These are phyloP conservation scores for Neogobius melanostomus DNA, from an alignment of 2,113 vertebrate species.

Conservation along the genomic window DNA sequence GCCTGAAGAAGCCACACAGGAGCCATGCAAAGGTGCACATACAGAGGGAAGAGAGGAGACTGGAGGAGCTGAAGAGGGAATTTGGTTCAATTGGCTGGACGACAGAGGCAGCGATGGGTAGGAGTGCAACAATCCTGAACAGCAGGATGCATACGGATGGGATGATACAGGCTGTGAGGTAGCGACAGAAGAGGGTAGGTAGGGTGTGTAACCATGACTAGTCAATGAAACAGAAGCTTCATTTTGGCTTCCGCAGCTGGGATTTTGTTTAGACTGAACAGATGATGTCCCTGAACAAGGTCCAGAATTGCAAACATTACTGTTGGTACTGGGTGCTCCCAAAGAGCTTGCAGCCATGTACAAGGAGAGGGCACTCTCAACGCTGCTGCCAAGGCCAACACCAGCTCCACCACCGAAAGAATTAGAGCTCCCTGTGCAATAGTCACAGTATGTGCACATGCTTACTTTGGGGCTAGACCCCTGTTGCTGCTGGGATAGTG, in stretches of 20 bases:
- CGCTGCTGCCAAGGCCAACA: constrained; percentile 56
- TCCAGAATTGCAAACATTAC: constrained; percentile 23
- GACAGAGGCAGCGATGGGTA: constrained; percentile 65
- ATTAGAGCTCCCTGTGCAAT: constrained; percentile 66
- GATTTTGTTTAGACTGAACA: constrained; percentile 44
- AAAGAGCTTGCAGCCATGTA: constrained; percentile 75
- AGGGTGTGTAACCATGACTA: constrained; percentile 50
- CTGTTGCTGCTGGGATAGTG: constrained; percentile 73
- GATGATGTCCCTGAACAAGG: constrained; percentile 82
- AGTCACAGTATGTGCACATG: constrained; percentile 84
- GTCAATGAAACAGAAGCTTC: constrained; percentile 31
- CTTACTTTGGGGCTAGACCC: constrained; percentile 89
- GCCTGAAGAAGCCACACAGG: constrained; percentile 76
- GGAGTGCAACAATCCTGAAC: constrained; percentile 79
- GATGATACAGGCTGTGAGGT: constrained; percentile 71
- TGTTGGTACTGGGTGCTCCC: constrained; percentile 78
- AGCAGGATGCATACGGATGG: constrained; percentile 81
- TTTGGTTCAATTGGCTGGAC: constrained; percentile 51
- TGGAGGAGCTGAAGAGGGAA: constrained; percentile 44
- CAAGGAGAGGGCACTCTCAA: constrained; percentile 71
- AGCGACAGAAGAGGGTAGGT: constrained; percentile 57
- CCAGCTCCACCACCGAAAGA: constrained; percentile 64
- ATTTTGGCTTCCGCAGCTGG: constrained; percentile 14
- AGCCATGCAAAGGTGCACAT: constrained; percentile 40
- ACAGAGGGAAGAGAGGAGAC: constrained; percentile 51